Conservation (phyloP, 2,797 vertebrate genomes). For the Gorsachius magnificus region DNA sequence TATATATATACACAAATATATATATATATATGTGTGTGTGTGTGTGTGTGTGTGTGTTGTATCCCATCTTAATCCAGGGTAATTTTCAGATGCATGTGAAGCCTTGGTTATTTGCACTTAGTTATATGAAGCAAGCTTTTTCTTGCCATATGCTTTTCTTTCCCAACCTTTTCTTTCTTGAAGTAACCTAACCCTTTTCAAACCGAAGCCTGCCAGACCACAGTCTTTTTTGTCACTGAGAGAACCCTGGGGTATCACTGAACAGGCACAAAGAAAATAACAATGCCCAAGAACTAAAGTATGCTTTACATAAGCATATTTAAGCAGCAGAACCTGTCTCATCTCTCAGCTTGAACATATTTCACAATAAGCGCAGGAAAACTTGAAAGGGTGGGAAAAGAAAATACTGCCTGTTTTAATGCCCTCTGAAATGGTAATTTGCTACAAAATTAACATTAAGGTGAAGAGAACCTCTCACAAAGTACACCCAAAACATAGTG, state of each 20-base stretch:
- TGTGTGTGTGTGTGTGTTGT: no score
- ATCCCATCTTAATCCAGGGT: neutral
- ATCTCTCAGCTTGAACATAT: neutral
- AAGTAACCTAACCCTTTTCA: constrained; percentile 27
- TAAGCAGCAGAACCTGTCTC: constrained; percentile 47
- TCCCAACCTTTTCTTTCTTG: constrained; percentile 17
- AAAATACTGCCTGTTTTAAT: neutral
- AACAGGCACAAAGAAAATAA: constrained; percentile 12
- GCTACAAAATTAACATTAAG: neutral
- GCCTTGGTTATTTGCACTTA: neutral
- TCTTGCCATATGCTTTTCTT: constrained; percentile 6
- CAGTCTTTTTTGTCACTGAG: constrained; percentile 8
- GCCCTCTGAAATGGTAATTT: constrained; percentile 28
- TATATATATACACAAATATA: neutral
- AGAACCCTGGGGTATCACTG: neutral
- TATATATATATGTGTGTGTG: neutral
- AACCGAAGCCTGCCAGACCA: constrained; percentile 7
- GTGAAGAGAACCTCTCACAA: neutral
- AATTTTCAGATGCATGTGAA: neutral
- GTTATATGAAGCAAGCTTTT: constrained; percentile 12
- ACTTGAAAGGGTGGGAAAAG: neutral
- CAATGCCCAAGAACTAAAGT: neutral
- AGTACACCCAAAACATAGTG: neutral
- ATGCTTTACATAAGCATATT: neutral
- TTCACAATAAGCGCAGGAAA: neutral